These are phyloP conservation scores for Tanytarsus gracilentus DNA, from an alignment of 2,888 invertebrate genomes.

Conservation along the genomic window DNA sequence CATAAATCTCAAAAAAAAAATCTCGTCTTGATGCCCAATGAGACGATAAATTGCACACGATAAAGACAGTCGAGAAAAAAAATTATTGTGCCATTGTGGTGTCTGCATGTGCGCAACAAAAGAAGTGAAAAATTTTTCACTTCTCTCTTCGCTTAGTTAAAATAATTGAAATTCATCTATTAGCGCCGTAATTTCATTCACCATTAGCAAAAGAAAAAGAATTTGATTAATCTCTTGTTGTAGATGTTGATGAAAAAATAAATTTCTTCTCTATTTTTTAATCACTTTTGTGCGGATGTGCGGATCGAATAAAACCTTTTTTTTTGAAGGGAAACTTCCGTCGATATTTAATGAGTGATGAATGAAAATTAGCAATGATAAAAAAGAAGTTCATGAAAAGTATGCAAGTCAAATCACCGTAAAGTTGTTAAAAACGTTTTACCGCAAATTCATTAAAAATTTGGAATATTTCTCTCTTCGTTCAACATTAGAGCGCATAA, in stretches of 20 bases:
- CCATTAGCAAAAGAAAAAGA: conserved; percentile 8
- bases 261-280: background rate
- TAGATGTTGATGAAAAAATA: background rate
- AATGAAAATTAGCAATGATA: no score
- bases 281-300: background rate
- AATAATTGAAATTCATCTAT: conserved; percentile 16
- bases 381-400: no score
- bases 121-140: background rate
- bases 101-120: background rate
- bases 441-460: no score
- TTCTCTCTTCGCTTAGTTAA: background rate
- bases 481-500: no score
- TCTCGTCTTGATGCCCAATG: no score
- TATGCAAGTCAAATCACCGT: no score
- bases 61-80: background rate
- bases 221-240: conserved; percentile 6
- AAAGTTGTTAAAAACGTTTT: no score
- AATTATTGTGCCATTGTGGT: conserved; percentile 6
- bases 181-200: conserved; percentile 12
- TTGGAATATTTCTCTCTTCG: no score
- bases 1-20: no score
- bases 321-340: no score
- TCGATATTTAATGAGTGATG: no score
- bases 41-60: background rate
- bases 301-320: background rate